phyloP scores from a whole-genome alignment of 2,797 vertebrate species.

The Gallinago stenura region DNA sequence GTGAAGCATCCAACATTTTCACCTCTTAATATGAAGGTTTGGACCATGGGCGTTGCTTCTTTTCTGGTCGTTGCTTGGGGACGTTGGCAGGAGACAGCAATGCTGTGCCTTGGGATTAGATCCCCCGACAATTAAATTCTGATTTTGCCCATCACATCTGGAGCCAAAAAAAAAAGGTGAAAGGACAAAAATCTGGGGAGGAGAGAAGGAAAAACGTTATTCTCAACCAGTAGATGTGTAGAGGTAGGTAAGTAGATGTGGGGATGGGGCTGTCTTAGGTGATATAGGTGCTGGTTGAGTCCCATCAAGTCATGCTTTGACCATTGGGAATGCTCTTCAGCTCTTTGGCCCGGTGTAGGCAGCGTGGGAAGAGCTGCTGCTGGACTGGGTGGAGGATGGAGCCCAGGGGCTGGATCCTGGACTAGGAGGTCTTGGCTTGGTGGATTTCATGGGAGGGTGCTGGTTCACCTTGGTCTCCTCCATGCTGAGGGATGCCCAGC shows the following conservation, averaged over 20 bases:
- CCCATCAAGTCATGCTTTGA: background rate
- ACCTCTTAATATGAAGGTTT: background rate
- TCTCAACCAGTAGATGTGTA: background rate
- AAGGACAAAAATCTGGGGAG: background rate
- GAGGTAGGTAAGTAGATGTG: background rate
- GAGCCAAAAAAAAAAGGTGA: background rate
- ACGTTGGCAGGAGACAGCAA: background rate
- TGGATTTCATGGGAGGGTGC: background rate
- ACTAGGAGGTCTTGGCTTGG: background rate
- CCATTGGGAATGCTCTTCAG: background rate
- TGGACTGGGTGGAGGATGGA: background rate
- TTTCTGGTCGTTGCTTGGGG: background rate
- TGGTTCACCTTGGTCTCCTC: background rate
- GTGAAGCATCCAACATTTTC: background rate
- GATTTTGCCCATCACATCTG: background rate
- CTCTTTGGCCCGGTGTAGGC: background rate
- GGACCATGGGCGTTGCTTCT: background rate
- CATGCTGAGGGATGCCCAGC: background rate
- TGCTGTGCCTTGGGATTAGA: background rate
- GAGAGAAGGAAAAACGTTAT: background rate
- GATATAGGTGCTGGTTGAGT: too few species aligned
- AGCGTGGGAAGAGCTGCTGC: background rate
- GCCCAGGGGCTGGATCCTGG: background rate
- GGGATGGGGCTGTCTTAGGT: too few species aligned
- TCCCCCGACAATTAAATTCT: background rate